phyloP scores from a whole-genome alignment of 2,888 invertebrate species.

The Heliconius charithonia region DNA sequence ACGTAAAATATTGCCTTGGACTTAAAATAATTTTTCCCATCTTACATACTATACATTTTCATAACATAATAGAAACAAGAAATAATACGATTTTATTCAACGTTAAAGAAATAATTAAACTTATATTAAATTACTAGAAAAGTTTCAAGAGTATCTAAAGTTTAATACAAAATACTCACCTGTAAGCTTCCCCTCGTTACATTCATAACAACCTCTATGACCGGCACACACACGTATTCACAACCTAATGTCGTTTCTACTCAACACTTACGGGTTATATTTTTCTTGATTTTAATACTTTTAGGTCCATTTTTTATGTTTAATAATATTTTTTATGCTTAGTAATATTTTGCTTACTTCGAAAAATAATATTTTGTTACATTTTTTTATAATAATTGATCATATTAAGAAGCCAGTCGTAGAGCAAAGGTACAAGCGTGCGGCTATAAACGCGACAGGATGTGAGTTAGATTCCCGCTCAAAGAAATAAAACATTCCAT shows the following conservation, averaged over 20 bases:
- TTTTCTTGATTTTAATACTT: constrained; percentile 12
- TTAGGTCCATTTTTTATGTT: not conserved
- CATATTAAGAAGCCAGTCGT: not conserved
- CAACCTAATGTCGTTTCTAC: constrained; percentile 38
- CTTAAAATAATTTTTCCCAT: too few relatives aligned
- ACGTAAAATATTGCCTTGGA: too few relatives aligned
- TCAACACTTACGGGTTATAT: constrained; percentile 23
- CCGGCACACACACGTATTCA: constrained; percentile 49
- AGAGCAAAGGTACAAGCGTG: too few relatives aligned
- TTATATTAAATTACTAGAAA: not conserved
- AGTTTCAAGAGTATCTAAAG: not conserved
- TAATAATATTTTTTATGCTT: not conserved
- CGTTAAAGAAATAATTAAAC: not conserved
- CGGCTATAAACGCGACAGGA: too few relatives aligned
- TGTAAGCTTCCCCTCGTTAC: constrained; percentile 49
- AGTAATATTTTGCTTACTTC: not conserved
- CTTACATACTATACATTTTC: too few relatives aligned
- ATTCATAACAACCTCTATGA: constrained; percentile 61
- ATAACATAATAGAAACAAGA: too few relatives aligned
- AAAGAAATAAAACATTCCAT: too few relatives aligned
- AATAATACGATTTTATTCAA: not conserved
- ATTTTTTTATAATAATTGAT: not conserved
- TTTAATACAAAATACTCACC: constrained; percentile 6
- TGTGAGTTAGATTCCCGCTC: too few relatives aligned
- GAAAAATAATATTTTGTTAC: not conserved